A percentile compares a stretch with the other conserved stretches of the same genome.
Evolutionary conservation across 2,797 vertebrate species (phyloP).

Genomic region (Melanotaenia trifasciata): DNA sequence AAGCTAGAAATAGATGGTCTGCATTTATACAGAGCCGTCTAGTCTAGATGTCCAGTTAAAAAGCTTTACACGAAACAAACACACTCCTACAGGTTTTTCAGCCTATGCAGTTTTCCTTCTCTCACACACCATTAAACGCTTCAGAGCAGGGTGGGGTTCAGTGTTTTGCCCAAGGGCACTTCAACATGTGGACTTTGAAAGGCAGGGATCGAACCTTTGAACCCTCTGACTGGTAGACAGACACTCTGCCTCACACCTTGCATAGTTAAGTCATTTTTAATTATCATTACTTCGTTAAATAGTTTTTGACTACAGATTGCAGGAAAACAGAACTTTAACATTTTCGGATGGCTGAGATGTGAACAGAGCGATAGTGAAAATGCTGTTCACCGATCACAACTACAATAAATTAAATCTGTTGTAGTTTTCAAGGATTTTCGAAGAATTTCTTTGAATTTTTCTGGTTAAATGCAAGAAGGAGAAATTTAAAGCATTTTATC

Average conservation of each 20-base stretch:
- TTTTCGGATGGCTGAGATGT: not conserved
- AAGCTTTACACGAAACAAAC: not conserved
- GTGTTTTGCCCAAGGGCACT: not conserved
- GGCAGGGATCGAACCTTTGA: not conserved
- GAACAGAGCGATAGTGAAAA: not conserved
- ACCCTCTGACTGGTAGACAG: not conserved
- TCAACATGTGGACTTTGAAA: not conserved
- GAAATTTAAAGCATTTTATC: not conserved
- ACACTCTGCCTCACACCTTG: not conserved
- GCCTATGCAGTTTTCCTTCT: not conserved
- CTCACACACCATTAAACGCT: not conserved
- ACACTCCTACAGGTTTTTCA: not conserved
- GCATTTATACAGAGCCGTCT: not conserved
- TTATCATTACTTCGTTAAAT: not conserved
- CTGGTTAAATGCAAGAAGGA: conserved; percentile 5
- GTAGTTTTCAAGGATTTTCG: conserved; percentile 7
- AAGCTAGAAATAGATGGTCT: not conserved
- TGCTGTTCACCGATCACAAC: conserved; percentile 14
- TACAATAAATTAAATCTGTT: conserved; percentile 15
- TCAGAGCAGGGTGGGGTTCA: not conserved
- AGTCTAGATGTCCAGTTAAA: not conserved
- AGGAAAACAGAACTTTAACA: not conserved
- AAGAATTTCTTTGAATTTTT: not conserved
- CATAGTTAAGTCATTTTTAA: not conserved
- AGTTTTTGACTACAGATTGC: conserved; percentile 3